Evolutionary conservation across 2,888 invertebrate species (phyloP).

Genomic region (Tipula helvola): DNA sequence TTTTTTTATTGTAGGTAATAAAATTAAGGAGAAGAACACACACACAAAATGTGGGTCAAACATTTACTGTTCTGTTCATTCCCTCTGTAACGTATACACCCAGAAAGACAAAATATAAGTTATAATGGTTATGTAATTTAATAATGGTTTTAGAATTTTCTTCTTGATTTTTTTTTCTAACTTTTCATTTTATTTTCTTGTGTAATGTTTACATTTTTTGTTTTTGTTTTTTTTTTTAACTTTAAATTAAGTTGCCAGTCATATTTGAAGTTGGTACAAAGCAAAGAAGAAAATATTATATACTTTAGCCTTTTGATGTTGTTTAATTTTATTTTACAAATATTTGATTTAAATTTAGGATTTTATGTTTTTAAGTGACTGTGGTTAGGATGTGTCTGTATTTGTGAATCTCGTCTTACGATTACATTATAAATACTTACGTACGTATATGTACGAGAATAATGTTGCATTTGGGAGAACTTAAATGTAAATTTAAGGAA

Average conservation of each 20-base stretch:
- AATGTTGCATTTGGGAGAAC: neutral
- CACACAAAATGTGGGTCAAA: neutral
- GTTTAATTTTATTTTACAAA: neutral
- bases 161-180: neutral
- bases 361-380: neutral
- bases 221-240: neutral
- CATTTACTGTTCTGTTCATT: neutral
- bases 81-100: neutral
- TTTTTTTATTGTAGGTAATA: neutral
- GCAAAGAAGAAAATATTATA: neutral
- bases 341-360: neutral
- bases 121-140: neutral
- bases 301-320: neutral
- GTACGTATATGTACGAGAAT: neutral
- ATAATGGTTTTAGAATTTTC: neutral
- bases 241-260: neutral
- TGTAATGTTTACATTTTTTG: neutral
- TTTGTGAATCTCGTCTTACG: neutral
- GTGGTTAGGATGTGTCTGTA: neutral
- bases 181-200: neutral
- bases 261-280: neutral
- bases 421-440: neutral
- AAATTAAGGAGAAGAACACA: neutral
- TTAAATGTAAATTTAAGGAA: neutral
- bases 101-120: neutral